Conservation (phyloP, 2,113 vertebrate species). For the Neolamprologus tretocephalus region DNA sequence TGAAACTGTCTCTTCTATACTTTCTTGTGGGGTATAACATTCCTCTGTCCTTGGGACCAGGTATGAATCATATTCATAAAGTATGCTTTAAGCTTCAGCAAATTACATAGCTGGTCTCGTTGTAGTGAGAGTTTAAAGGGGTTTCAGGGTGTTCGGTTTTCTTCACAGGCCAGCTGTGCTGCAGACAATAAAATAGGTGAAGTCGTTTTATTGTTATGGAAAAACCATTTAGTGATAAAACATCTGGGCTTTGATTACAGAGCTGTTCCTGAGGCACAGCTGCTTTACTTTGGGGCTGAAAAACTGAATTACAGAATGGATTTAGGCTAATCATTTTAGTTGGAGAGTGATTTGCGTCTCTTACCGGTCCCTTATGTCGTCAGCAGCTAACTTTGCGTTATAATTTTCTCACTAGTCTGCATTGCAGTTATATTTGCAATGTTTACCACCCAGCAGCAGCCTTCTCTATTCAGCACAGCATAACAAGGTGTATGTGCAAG, state of each 20-base stretch:
- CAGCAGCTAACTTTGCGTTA: neutral
- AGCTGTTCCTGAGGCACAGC: constrained; percentile 34
- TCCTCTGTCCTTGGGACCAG: neutral
- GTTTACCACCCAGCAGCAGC: neutral
- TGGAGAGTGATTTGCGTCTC: constrained; percentile 4
- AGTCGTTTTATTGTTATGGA: constrained; percentile 40
- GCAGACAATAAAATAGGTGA: constrained; percentile 31
- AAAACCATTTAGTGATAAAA: constrained; percentile 33
- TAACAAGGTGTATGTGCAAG: neutral
- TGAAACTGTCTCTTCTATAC: constrained; percentile 30
- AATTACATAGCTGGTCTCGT: constrained; percentile 22
- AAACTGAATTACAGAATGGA: constrained; percentile 21
- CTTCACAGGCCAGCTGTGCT: constrained; percentile 21
- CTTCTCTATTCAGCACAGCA: neutral
- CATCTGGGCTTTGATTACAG: constrained; percentile 58
- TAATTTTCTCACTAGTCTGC: neutral
- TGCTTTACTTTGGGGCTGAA: constrained; percentile 38
- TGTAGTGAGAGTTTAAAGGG: neutral
- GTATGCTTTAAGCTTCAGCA: neutral
- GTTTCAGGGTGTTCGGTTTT: neutral
- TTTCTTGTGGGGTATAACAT: constrained; percentile 17
- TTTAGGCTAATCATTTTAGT: constrained; percentile 28
- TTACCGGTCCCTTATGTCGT: neutral
- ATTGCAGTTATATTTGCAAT: neutral
- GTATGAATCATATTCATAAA: constrained; percentile 8